Evolutionary conservation across 2,888 invertebrate species (phyloP).

Genomic region (Dryobotodes eremita): DNA sequence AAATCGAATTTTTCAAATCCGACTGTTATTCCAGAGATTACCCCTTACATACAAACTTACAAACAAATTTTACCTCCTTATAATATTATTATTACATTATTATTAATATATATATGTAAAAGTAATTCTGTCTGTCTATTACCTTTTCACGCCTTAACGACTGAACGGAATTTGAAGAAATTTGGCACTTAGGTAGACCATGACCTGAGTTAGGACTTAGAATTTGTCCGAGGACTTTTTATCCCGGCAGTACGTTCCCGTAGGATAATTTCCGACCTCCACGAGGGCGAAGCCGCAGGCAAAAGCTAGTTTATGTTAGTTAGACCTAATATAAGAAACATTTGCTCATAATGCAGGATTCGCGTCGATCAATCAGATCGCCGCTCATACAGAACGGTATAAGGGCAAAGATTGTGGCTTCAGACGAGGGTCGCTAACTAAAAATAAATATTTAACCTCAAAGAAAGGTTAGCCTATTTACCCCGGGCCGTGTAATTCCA

Average conservation of each 20-base stretch:
- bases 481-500: conserved; percentile 50
- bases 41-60: too few species aligned
- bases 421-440: conserved; percentile 59
- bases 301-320: neutral
- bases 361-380: conserved; percentile 62
- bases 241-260: neutral
- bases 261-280: neutral
- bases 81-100: too few species aligned
- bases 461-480: conserved; percentile 57
- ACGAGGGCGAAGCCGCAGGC: neutral
- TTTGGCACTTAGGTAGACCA: too few species aligned
- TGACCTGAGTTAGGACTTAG: too few species aligned
- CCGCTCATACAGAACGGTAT: conserved; percentile 38
- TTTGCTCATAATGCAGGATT: conserved; percentile 40
- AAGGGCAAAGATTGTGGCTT: conserved; percentile 52
- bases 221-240: too few species aligned
- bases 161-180: too few species aligned
- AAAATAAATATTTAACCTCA: conserved; percentile 64
- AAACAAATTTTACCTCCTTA: too few species aligned
- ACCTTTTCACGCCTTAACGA: too few species aligned
- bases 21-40: too few species aligned
- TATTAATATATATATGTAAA: too few species aligned
- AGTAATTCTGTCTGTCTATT: too few species aligned
- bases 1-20: too few species aligned
- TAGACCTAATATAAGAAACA: conserved; percentile 25